Conservation (phyloP, 1,140 invertebrate genomes). For the Drosophila sulfurigaster region DNA sequence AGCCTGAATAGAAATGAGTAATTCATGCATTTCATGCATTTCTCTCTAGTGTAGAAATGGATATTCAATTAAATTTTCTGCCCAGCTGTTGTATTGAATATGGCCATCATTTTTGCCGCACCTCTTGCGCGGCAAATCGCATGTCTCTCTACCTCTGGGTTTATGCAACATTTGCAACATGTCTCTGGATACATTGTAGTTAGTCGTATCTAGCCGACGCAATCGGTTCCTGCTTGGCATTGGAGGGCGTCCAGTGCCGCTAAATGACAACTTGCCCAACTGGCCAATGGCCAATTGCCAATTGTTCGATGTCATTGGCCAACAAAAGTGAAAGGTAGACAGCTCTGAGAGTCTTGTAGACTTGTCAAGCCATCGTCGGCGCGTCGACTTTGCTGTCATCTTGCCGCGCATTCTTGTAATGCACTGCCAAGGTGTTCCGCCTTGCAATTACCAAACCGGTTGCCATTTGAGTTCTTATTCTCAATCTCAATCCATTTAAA, state of each 20-base stretch:
- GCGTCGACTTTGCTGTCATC: slow-evolving; percentile 15
- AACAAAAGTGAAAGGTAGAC: slow-evolving; percentile 77
- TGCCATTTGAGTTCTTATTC: slow-evolving; percentile 28
- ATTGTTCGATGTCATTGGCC: slow-evolving; percentile 69
- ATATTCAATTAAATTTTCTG: slow-evolving; percentile 63
- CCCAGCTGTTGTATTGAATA: slow-evolving; percentile 25
- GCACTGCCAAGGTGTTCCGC: slow-evolving; percentile 72
- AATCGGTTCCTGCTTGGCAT: slow-evolving; percentile 77
- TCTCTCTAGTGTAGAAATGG: slow-evolving; percentile 45
- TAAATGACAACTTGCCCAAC: slow-evolving; percentile 30
- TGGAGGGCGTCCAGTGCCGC: slow-evolving; percentile 53
- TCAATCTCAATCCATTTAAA: not conserved
- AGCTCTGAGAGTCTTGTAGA: slow-evolving; percentile 56
- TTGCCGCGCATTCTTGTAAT: slow-evolving; percentile 59
- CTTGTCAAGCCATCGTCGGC: slow-evolving; percentile 9
- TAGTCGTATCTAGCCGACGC: slow-evolving; percentile 9
- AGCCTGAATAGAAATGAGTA: slow-evolving; percentile 52
- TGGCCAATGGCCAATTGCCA: slow-evolving; percentile 15
- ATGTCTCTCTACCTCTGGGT: slow-evolving; percentile 56
- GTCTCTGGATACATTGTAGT: slow-evolving; percentile 14
- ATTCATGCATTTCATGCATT: slow-evolving; percentile 49
- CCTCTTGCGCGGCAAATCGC: slow-evolving; percentile 50
- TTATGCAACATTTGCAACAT: slow-evolving; percentile 64
- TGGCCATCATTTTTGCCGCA: slow-evolving; percentile 5
- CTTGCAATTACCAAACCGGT: slow-evolving; percentile 67